Conservation (phyloP, 92 coral and sea anemone species). For the Porites evermanni region DNA sequence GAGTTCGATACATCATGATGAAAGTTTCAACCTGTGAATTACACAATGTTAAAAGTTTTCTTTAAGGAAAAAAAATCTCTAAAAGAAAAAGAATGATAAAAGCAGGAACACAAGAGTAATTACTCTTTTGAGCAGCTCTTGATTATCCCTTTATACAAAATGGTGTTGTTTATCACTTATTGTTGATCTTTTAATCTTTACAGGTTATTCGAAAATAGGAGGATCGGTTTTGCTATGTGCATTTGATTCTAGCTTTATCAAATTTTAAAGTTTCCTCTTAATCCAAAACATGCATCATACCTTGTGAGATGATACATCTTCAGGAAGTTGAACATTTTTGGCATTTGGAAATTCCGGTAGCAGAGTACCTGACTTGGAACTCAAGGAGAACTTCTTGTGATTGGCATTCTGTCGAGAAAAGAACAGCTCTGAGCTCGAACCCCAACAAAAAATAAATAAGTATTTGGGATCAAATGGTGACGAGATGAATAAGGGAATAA, state of each 20-base stretch:
- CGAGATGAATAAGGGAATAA: no score
- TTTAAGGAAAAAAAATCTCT: no score
- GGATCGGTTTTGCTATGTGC: no score
- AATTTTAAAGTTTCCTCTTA: neutral
- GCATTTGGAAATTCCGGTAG: conserved; percentile 95
- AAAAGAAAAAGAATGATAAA: no score
- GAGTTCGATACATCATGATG: conserved; percentile 98
- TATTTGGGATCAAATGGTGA: neutral
- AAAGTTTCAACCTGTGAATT: conserved; percentile 88
- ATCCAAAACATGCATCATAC: conserved; percentile 34
- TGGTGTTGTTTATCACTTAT: no score
- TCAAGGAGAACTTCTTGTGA: conserved; percentile 81
- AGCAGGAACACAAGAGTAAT: no score
- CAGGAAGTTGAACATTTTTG: conserved; percentile 72
- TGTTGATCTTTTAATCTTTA: no score
- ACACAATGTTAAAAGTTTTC: neutral
- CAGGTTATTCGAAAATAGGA: no score
- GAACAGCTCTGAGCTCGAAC: neutral
- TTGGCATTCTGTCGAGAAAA: conserved; percentile 34
- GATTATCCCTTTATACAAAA: no score
- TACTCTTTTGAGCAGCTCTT: no score
- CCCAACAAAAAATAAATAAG: neutral
- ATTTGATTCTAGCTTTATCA: no score
- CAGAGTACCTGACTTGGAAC: conserved; percentile 83
- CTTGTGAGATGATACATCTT: conserved; percentile 84